These are phyloP conservation scores for Batillaria attramentaria DNA, from an alignment of 1,140 invertebrate species.

Conservation along the genomic window DNA sequence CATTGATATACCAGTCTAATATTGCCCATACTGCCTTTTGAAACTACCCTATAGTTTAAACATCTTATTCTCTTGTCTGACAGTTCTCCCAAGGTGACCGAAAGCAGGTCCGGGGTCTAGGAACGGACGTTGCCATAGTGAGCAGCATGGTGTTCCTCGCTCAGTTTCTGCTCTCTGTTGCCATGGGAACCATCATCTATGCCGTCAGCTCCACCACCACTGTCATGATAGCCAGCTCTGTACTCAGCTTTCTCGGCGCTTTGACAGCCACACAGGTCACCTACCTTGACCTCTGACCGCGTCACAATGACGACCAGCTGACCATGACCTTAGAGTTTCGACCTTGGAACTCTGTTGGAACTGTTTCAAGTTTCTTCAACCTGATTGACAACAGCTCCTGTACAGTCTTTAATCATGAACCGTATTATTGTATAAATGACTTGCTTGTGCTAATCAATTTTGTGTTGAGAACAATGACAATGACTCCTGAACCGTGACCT, in stretches of 20 bases:
- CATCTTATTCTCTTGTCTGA: constrained; percentile 5
- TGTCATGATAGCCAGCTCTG: constrained; percentile 86
- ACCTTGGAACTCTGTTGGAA: neutral
- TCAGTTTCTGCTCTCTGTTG: constrained; percentile 90
- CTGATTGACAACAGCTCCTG: neutral
- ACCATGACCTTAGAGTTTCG: neutral
- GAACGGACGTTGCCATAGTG: constrained; percentile 93
- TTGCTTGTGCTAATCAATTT: neutral
- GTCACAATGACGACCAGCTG: neutral
- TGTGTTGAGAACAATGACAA: neutral
- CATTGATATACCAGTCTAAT: neutral
- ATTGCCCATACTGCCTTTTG: no score
- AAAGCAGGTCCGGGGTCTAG: constrained; percentile 83
- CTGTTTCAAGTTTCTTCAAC: neutral
- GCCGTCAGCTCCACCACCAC: constrained; percentile 83
- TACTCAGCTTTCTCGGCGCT: constrained; percentile 87
- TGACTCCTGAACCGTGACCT: neutral
- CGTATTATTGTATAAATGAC: neutral
- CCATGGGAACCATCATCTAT: constrained; percentile 88
- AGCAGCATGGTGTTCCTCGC: constrained; percentile 96
- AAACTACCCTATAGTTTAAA: no score
- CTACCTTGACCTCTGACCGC: constrained; percentile 84
- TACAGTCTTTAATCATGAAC: neutral
- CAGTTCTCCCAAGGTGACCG: constrained; percentile 41
- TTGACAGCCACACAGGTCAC: constrained; percentile 88